These are phyloP conservation scores for Drosophila ohnishii DNA, from an alignment of 1,140 invertebrate species.

Conservation along the genomic window DNA sequence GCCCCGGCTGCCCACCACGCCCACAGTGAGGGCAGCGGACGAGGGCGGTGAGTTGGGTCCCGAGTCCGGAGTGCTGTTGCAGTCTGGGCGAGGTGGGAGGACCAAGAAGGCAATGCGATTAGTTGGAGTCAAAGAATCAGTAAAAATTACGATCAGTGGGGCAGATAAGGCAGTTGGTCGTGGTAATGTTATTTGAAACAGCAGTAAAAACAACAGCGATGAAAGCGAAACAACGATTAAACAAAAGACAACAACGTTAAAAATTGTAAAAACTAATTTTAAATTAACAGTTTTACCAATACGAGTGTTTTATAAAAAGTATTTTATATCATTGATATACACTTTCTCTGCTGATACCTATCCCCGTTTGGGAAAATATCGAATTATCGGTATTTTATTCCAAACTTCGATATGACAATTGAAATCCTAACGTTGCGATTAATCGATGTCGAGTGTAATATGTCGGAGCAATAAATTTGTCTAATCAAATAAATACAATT, in stretches of 20 bases:
- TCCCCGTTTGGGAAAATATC: neutral
- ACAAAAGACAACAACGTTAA: slow-evolving; percentile 11
- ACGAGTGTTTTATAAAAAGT: neutral
- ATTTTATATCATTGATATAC: neutral
- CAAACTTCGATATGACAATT: neutral
- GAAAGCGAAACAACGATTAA: slow-evolving; percentile 22
- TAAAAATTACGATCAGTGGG: neutral
- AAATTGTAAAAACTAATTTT: neutral
- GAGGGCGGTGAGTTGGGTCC: slow-evolving; percentile 92
- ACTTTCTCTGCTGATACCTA: neutral
- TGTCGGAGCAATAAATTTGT: no score
- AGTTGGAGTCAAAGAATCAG: neutral
- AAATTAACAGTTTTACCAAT: slow-evolving; percentile 8
- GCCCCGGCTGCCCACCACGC: slow-evolving; percentile 83
- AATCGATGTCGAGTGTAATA: no score
- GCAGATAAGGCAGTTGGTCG: slow-evolving; percentile 9
- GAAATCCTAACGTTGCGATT: neutral
- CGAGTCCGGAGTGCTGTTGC: slow-evolving; percentile 90
- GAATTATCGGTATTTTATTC: neutral
- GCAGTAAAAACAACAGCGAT: slow-evolving; percentile 29
- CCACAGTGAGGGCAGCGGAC: slow-evolving; percentile 84
- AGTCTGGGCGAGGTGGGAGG: slow-evolving; percentile 47
- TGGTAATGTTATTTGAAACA: slow-evolving; percentile 24
- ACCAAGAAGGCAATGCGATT: neutral
- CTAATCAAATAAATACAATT: no score